phyloP scores from a whole-genome alignment of 2,797 vertebrate species.

The Anabas testudineus region DNA sequence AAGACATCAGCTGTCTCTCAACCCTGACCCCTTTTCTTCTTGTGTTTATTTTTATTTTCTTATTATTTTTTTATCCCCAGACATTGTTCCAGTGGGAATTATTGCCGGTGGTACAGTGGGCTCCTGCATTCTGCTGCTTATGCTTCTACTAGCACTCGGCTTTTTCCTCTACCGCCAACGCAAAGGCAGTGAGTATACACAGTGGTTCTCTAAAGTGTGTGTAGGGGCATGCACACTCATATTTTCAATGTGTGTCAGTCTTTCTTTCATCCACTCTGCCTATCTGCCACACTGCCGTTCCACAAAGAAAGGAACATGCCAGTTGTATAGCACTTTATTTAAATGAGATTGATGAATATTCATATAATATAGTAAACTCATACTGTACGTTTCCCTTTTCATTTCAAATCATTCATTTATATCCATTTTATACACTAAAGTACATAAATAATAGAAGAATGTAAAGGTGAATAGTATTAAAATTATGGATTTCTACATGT shows the following conservation, averaged over 20 bases:
- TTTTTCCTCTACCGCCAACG: slow-evolving; percentile 95
- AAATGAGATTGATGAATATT: slow-evolving; percentile 80
- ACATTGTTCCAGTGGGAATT: slow-evolving; percentile 93
- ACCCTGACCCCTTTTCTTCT: slow-evolving; percentile 46
- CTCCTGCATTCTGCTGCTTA: slow-evolving; percentile 88
- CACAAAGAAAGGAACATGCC: slow-evolving; percentile 53
- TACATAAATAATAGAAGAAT: slow-evolving; percentile 52
- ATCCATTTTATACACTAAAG: slow-evolving; percentile 31
- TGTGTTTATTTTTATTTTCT: slow-evolving; percentile 59
- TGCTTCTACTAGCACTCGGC: slow-evolving; percentile 85
- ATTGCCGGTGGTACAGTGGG: slow-evolving; percentile 92
- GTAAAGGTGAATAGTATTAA: slow-evolving; percentile 57
- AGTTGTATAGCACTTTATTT: slow-evolving; percentile 59
- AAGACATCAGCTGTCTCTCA: slow-evolving; percentile 64
- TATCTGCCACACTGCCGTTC: slow-evolving; percentile 61
- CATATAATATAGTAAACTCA: slow-evolving; percentile 66
- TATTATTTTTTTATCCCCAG: slow-evolving; percentile 78
- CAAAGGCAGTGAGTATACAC: slow-evolving; percentile 92
- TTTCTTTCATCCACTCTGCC: slow-evolving; percentile 51
- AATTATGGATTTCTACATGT: slow-evolving; percentile 55
- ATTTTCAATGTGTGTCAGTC: slow-evolving; percentile 44
- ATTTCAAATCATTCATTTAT: too few species aligned
- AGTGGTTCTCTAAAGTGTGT: slow-evolving; percentile 11
- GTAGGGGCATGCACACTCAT: slow-evolving; percentile 6
- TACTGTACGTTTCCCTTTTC: slow-evolving; percentile 53